Evolutionary conservation across 2,797 vertebrate genomes (phyloP).

Genomic region (Phoeniculus purpureus): DNA sequence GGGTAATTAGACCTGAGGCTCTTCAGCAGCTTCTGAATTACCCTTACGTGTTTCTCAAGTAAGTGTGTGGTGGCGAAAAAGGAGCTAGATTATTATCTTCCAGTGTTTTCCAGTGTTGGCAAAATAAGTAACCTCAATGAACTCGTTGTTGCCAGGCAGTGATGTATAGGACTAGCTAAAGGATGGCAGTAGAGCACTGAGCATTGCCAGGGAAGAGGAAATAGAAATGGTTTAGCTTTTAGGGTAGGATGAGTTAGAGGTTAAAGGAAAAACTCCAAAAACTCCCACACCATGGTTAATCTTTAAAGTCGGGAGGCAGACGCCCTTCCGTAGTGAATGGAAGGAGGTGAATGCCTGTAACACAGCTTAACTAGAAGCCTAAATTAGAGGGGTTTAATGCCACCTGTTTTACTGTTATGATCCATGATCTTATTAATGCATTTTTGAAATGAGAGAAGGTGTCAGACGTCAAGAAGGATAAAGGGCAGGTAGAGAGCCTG

Average conservation of each 20-base stretch:
- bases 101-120: background rate
- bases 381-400: conserved; percentile 31
- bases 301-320: background rate
- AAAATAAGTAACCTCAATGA: background rate
- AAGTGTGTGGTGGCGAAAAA: background rate
- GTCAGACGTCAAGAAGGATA: background rate
- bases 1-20: background rate
- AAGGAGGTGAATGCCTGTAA: background rate
- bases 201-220: background rate
- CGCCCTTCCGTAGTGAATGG: background rate
- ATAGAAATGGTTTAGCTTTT: background rate
- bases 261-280: background rate
- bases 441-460: conserved; percentile 29
- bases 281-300: background rate
- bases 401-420: conserved; percentile 37
- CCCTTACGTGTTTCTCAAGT: background rate
- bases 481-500: conserved; percentile 20
- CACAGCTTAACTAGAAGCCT: background rate
- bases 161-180: background rate
- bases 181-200: background rate
- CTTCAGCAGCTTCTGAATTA: background rate
- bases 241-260: background rate
- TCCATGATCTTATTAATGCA: conserved; percentile 15
- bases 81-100: background rate
- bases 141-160: background rate